A percentile compares a stretch with the other conserved stretches of the same genome.
Conservation (phyloP, 2,797 vertebrate species). For the Platalea minor region DNA sequence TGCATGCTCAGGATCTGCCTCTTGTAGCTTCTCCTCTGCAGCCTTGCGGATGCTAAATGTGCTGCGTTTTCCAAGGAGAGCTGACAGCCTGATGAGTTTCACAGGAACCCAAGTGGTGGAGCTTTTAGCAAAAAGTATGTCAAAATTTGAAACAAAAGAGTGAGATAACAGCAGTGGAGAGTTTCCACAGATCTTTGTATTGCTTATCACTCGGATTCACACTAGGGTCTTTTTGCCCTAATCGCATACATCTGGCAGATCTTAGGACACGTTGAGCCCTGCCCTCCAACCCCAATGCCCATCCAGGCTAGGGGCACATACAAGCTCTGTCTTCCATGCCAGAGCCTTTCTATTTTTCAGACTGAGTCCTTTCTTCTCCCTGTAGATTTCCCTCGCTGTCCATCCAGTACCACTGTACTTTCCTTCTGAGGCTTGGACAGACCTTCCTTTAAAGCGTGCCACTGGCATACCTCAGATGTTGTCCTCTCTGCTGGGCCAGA, state of each 20-base stretch:
- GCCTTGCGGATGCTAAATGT: not conserved
- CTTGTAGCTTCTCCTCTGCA: not conserved
- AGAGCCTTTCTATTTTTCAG: not conserved
- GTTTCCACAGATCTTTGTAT: not conserved
- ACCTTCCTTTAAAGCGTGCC: not conserved
- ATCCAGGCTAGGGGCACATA: not conserved
- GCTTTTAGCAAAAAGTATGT: not conserved
- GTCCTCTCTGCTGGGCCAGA: not conserved
- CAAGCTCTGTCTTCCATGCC: not conserved
- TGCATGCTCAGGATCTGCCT: not conserved
- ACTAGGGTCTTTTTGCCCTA: not conserved
- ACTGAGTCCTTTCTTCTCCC: not conserved
- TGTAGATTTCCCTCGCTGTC: not conserved
- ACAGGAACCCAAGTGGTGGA: not conserved
- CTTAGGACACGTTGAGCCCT: accelerated
- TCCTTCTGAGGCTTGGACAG: not conserved
- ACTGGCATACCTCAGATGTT: accelerated
- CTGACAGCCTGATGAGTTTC: not conserved
- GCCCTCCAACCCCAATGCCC: not conserved
- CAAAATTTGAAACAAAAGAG: not conserved
- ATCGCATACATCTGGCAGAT: not conserved
- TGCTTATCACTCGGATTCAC: not conserved
- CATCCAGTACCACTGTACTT: not conserved
- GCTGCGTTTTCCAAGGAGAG: not conserved
- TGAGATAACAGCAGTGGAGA: not conserved